A percentile compares a stretch with the other conserved stretches of the same genome.
These are phyloP conservation scores for Acrocephalus kingi DNA, from an alignment of 2,113 vertebrate genomes.

Conservation along the genomic window DNA sequence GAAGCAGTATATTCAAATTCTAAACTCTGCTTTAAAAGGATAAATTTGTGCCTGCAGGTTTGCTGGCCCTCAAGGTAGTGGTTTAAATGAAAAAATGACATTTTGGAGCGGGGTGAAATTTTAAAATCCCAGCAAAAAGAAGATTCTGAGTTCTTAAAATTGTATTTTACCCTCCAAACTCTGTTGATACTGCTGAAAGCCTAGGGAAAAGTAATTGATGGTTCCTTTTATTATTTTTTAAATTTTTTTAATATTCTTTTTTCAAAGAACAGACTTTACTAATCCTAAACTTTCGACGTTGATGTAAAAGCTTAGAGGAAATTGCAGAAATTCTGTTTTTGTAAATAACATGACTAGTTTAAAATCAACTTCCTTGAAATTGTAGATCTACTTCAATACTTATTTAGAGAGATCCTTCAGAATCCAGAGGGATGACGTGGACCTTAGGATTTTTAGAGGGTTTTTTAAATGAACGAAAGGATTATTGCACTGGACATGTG, in stretches of 20 bases:
- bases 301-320: background rate
- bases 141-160: background rate
- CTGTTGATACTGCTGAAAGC: rapidly evolving
- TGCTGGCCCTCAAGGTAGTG: background rate
- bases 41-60: background rate
- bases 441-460: background rate
- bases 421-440: background rate
- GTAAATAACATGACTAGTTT: background rate
- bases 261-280: background rate
- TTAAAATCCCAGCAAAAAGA: background rate
- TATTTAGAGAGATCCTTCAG: background rate
- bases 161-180: background rate
- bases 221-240: background rate
- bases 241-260: background rate
- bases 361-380: background rate
- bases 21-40: background rate
- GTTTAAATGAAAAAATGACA: constrained; percentile 3
- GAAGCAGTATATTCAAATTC: constrained; percentile 45
- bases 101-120: background rate
- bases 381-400: background rate
- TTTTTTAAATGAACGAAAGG: background rate
- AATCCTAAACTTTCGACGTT: background rate
- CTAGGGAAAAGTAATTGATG: background rate
- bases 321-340: background rate
- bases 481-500: background rate